Conservation (phyloP, 30 jellyfish, hydroid and myxozoan genomes). For the Hydractinia symbiolongicarpus region DNA sequence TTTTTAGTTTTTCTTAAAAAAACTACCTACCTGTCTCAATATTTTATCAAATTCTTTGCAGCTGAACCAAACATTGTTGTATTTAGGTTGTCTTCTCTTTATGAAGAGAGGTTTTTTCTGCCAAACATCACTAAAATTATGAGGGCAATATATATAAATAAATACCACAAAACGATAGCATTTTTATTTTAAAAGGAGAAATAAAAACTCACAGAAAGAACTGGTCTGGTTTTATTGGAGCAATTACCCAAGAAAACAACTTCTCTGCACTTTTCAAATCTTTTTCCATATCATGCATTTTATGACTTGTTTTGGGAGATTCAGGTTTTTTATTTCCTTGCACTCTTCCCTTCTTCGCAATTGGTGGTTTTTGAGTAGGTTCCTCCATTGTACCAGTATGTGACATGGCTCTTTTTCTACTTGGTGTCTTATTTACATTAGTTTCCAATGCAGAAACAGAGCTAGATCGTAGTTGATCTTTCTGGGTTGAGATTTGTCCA, state of each 20-base stretch:
- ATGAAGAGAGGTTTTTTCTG: slow-evolving; percentile 75
- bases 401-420: neutral
- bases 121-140: slow-evolving; percentile 70
- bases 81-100: slow-evolving; percentile 64
- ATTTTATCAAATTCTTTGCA: slow-evolving; percentile 69
- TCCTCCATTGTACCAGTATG: neutral
- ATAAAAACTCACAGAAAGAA: slow-evolving; percentile 49
- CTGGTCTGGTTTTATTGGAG: slow-evolving; percentile 47
- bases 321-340: slow-evolving; percentile 14
- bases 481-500: neutral
- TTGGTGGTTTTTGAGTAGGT: slow-evolving; percentile 17
- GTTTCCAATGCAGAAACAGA: neutral
- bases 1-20: neutral
- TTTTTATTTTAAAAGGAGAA: neutral
- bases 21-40: slow-evolving; percentile 46
- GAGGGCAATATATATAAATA: neutral
- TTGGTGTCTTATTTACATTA: neutral
- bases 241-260: slow-evolving; percentile 61
- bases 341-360: neutral
- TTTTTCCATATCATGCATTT: neutral
- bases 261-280: slow-evolving; percentile 13
- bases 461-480: slow-evolving; percentile 8
- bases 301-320: neutral
- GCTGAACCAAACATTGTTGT: slow-evolving; percentile 78
- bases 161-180: neutral